phyloP scores from a whole-genome alignment of 1,140 invertebrate genomes.

The Monomorium pharaonis region DNA sequence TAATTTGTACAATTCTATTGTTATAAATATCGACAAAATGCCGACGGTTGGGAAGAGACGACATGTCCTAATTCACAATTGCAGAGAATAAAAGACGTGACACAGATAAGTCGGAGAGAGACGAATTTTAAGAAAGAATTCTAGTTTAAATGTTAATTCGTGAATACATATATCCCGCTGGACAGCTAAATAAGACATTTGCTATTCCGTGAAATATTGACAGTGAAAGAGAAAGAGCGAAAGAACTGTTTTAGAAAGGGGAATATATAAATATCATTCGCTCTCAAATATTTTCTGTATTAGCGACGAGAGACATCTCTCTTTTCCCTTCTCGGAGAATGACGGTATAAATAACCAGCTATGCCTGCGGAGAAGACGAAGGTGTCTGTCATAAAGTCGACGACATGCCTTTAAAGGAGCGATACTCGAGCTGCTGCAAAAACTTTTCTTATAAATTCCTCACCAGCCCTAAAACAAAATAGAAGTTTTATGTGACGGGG shows the following conservation, averaged over 20 bases:
- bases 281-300: neutral
- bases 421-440: slow-evolving; percentile 7
- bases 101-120: neutral
- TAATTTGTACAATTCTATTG: slow-evolving; percentile 45
- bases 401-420: slow-evolving; percentile 44
- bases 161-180: neutral
- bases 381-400: slow-evolving; percentile 57
- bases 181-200: neutral
- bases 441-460: slow-evolving; percentile 52
- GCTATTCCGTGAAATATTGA: neutral
- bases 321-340: neutral
- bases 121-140: neutral
- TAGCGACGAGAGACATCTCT: neutral
- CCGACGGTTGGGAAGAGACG: neutral
- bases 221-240: neutral
- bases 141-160: neutral
- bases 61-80: neutral
- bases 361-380: slow-evolving; percentile 20
- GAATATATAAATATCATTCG: neutral
- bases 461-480: slow-evolving; percentile 45
- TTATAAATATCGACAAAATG: neutral
- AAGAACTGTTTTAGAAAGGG: neutral
- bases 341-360: slow-evolving; percentile 31
- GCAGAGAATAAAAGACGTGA: neutral
- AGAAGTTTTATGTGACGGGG: slow-evolving; percentile 36